Conservation (phyloP, 2,113 vertebrate genomes). For the Uria aalge region DNA sequence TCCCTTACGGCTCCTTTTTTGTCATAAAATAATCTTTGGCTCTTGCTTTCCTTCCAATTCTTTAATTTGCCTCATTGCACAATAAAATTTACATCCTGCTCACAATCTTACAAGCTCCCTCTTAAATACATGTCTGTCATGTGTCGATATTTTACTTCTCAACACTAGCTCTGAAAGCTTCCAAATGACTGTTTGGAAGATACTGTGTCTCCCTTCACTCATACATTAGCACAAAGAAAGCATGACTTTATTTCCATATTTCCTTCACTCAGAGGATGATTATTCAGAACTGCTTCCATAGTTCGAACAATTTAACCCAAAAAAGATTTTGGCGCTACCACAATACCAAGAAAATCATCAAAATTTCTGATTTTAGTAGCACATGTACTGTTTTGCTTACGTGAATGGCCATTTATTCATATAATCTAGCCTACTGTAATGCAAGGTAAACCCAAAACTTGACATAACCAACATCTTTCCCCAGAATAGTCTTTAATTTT, state of each 20-base stretch:
- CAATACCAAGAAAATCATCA: neutral
- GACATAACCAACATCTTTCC: neutral
- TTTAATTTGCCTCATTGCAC: constrained; percentile 24
- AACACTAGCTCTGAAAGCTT: neutral
- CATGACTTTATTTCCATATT: constrained; percentile 17
- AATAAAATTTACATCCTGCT: constrained; percentile 24
- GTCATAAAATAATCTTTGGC: constrained; percentile 20
- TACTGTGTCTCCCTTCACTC: neutral
- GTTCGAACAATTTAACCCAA: neutral
- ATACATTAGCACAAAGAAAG: neutral
- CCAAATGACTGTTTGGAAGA: neutral
- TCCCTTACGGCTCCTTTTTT: neutral
- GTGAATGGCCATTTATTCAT: neutral
- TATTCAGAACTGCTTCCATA: constrained; percentile 33
- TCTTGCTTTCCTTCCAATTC: neutral
- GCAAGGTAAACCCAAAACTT: neutral
- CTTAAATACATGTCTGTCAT: neutral
- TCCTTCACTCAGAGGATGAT: constrained; percentile 13
- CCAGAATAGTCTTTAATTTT: neutral
- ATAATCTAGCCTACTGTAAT: neutral
- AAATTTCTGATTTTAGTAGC: neutral
- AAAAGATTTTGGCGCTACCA: neutral
- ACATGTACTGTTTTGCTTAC: neutral
- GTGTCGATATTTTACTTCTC: neutral
- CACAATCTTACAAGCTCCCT: neutral